Base-by-base conservation (phyloP, 2,113 vertebrate genomes). In the Coturnix japonica region DNA sequence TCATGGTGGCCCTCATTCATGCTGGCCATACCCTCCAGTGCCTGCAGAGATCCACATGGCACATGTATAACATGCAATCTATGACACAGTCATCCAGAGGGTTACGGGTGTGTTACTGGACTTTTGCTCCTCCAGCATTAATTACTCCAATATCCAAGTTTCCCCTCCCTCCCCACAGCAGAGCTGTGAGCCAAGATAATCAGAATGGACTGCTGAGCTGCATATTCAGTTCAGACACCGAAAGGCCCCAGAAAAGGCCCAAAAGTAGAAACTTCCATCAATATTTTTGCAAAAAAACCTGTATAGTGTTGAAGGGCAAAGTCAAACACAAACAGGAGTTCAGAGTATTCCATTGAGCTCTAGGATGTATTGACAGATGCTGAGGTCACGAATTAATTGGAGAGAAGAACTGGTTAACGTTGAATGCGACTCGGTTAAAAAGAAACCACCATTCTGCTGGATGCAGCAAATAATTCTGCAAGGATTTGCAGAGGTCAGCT, bases 1-100 rank as follows among this genome's bases (percentile, higher is more conserved):
- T 20, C 53, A 22, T 2, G 0, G 13, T 3, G 13, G 25, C 22
- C 22, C 35, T 2, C 11, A 4, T 11, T 67, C 28, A 3, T 16
- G 26, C n/a, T 47, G 5, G 4, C 46, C 7, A 0, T 20, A 21
- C 51, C 21, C 6, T 9, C 70, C 75, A 63, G 51, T 1, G n/a
- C 53, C 31, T 31, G 20, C 44, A 39, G 61, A 59, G 33, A 41
- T 5, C 30, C 44, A 13, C 21, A 4, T 0, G 1, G 46, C 20
- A 28, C 1, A 2, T 0, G 13, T 11, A 6, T 11, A 25, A 23
- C 6, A 8, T 53, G 51, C 31, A 26, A 41, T 2, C 69, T n/a
- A 2, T 0, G 2, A 11, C 5, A 0, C 51, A 53, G 47, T 53
- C 51, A 53, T 37, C 57, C 83, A 16, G 17, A 26, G 59, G 31